These are phyloP conservation scores for Ahaetulla prasina DNA, from an alignment of 2,113 vertebrate species.

Conservation along the genomic window DNA sequence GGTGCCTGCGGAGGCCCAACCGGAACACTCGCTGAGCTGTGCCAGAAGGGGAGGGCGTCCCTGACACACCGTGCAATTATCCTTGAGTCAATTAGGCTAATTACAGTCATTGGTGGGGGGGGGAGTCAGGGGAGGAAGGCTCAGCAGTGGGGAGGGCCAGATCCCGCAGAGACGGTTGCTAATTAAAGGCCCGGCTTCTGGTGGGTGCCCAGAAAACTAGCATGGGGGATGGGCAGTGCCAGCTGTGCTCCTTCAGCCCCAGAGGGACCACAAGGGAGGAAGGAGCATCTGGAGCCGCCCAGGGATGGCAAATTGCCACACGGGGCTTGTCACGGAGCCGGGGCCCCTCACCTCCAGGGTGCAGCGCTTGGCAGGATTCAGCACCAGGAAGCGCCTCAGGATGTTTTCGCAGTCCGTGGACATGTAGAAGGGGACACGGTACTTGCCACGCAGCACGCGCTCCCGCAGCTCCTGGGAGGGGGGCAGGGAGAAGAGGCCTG, in stretches of 20 bases:
- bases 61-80: constrained; percentile 41
- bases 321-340: background rate
- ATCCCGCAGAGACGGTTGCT: constrained; percentile 37
- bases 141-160: background rate
- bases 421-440: constrained; percentile 96
- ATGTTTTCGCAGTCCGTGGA: constrained; percentile 94
- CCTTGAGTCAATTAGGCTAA: constrained; percentile 30
- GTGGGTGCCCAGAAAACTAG: background rate
- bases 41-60: background rate
- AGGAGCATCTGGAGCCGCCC: background rate
- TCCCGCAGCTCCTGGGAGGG: constrained; percentile 84
- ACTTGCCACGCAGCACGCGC: constrained; percentile 89
- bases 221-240: background rate
- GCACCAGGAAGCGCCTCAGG: constrained; percentile 86
- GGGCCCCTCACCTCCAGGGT: constrained; percentile 82
- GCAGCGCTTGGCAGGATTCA: constrained; percentile 89
- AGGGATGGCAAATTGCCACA: background rate
- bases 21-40: background rate
- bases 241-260: background rate
- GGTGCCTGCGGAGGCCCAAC: background rate
- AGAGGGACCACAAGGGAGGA: background rate
- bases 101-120: background rate
- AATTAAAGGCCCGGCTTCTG: constrained; percentile 31
- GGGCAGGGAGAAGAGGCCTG: too few species aligned
- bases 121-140: background rate